Conservation (phyloP, 1,140 invertebrate genomes). For the Sarcophaga bullata region DNA sequence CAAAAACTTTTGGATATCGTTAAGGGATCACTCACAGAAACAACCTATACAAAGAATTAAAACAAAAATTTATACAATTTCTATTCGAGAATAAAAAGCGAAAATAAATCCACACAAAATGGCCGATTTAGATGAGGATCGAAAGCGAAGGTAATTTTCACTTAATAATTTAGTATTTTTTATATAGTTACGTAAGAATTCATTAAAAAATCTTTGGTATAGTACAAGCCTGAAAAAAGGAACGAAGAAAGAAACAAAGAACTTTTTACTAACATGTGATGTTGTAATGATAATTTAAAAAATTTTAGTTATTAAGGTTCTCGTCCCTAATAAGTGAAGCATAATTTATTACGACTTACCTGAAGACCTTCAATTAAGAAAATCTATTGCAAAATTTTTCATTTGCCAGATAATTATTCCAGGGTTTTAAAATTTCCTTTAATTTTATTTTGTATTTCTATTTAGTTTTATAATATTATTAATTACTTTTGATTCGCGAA, state of each 20-base stretch:
- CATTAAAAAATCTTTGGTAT: too few relatives aligned
- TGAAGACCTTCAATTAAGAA: too few relatives aligned
- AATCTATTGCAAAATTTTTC: not conserved
- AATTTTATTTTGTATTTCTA: not conserved
- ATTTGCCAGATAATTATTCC: not conserved
- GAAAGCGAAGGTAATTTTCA: constrained; percentile 31
- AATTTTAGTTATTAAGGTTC: too few relatives aligned
- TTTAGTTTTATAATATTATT: not conserved
- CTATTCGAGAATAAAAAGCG: not conserved
- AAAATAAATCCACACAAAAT: constrained; percentile 9
- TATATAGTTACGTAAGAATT: not conserved
- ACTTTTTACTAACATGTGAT: too few relatives aligned
- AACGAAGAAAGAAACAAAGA: too few relatives aligned
- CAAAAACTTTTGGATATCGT: not conserved
- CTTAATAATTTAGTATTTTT: not conserved
- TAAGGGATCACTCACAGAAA: too few relatives aligned
- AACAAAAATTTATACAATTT: not conserved
- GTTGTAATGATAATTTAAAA: too few relatives aligned
- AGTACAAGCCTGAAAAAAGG: too few relatives aligned
- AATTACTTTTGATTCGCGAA: not conserved
- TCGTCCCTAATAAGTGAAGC: too few relatives aligned
- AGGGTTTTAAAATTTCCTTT: not conserved
- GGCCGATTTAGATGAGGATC: constrained; percentile 30
- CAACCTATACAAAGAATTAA: not conserved
- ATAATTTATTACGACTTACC: too few relatives aligned